Conservation (phyloP, 2,113 vertebrate species). For the Plotosus lineatus region DNA sequence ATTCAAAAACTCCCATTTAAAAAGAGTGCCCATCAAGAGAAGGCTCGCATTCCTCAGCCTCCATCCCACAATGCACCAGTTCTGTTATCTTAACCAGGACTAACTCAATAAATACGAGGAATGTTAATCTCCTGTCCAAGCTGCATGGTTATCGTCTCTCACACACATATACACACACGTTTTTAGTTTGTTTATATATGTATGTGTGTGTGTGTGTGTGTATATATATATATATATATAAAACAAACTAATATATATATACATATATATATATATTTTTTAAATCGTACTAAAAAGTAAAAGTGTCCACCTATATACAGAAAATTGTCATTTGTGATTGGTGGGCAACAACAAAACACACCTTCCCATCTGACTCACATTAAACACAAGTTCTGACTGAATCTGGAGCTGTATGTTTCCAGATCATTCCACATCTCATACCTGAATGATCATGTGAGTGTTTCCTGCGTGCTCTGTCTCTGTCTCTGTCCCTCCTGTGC, state of each 20-base stretch:
- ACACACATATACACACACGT: constrained; percentile 19
- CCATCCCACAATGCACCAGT: constrained; percentile 10
- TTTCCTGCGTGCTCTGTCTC: constrained; percentile 78
- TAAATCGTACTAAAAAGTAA: too few relatives aligned
- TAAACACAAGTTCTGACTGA: neutral
- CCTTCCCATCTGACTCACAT: neutral
- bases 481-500: constrained; percentile 76
- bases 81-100: neutral
- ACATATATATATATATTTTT: too few relatives aligned
- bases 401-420: neutral
- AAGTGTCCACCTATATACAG: too few relatives aligned
- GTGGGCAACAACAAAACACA: neutral
- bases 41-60: neutral
- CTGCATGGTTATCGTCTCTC: neutral
- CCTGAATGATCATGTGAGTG: constrained; percentile 72
- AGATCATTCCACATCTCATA: constrained; percentile 5
- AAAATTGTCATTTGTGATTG: neutral
- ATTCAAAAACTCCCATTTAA: neutral
- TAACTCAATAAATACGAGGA: constrained; percentile 29
- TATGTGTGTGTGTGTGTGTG: too few relatives aligned
- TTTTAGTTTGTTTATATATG: too few relatives aligned
- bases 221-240: too few relatives aligned
- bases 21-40: neutral
- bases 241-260: too few relatives aligned
- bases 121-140: neutral